These are phyloP conservation scores for Margarornis squamiger DNA, from an alignment of 2,797 vertebrate species.

Conservation along the genomic window DNA sequence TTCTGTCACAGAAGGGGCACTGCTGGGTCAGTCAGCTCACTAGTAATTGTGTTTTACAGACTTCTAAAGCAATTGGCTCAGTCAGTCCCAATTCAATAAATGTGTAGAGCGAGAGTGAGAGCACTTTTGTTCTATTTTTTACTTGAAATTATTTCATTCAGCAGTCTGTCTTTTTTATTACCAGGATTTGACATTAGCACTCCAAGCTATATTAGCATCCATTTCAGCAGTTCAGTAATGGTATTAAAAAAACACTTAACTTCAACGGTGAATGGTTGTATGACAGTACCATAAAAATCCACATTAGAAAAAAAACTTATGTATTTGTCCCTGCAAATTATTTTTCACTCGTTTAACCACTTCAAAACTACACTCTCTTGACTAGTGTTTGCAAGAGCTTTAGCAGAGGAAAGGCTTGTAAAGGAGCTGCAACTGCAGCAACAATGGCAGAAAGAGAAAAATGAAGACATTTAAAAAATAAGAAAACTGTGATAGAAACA, in stretches of 20 bases:
- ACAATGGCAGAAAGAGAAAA: background rate
- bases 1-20: slow-evolving; percentile 76
- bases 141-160: slow-evolving; percentile 86
- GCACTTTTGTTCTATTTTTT: slow-evolving; percentile 82
- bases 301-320: slow-evolving; percentile 82
- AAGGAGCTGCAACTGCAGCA: background rate
- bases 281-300: slow-evolving; percentile 83
- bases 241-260: slow-evolving; percentile 88
- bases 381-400: slow-evolving; percentile 39
- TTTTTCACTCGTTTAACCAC: slow-evolving; percentile 80
- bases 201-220: slow-evolving; percentile 86
- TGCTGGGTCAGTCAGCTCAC: slow-evolving; percentile 79
- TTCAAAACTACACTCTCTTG: slow-evolving; percentile 72
- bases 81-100: slow-evolving; percentile 86
- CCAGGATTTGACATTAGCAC: slow-evolving; percentile 85
- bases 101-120: slow-evolving; percentile 77
- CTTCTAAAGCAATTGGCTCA: slow-evolving; percentile 83
- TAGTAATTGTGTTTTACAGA: slow-evolving; percentile 86
- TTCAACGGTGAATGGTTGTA: slow-evolving; percentile 82
- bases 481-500: background rate
- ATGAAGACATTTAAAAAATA: background rate
- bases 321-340: slow-evolving; percentile 83
- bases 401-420: slow-evolving; percentile 9
- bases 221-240: slow-evolving; percentile 84
- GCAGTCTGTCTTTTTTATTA: slow-evolving; percentile 88